Evolutionary conservation across 2,888 invertebrate genomes (phyloP).

Genomic region (Byasa hedistus): DNA sequence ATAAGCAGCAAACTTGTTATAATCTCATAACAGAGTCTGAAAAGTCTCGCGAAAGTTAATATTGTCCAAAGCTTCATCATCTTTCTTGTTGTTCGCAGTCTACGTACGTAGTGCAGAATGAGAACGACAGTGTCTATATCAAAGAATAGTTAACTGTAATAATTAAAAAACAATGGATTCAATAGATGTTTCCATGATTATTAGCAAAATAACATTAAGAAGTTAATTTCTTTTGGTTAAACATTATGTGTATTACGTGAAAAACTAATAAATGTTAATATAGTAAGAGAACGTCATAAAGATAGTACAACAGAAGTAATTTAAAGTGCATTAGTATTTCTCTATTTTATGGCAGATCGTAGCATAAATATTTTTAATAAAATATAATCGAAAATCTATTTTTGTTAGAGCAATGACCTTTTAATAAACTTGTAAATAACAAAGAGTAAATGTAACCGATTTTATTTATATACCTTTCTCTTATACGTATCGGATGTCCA

Average conservation of each 20-base stretch:
- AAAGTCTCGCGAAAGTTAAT: slow-evolving; percentile 49
- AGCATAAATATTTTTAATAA: not conserved
- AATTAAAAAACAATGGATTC: no score
- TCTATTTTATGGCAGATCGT: no score
- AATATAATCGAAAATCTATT: not conserved
- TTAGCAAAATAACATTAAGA: no score
- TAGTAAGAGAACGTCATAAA: no score
- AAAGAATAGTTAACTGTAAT: not conserved
- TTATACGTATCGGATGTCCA: slow-evolving; percentile 53
- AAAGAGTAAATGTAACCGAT: slow-evolving; percentile 6
- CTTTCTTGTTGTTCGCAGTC: slow-evolving; percentile 59
- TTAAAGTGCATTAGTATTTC: no score
- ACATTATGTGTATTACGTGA: no score
- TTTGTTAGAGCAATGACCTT: not conserved
- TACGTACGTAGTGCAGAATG: slow-evolving; percentile 42
- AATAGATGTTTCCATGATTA: no score
- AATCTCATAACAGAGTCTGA: slow-evolving; percentile 8
- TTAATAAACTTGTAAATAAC: slow-evolving; percentile 6
- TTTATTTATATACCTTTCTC: slow-evolving; percentile 32
- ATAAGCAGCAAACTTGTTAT: no score
- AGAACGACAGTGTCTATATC: slow-evolving; percentile 41
- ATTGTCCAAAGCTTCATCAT: slow-evolving; percentile 62
- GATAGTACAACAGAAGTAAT: no score
- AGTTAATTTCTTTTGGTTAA: no score
- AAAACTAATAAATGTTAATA: no score